A percentile compares a stretch with the other conserved stretches of the same genome.
These are phyloP conservation scores for Neolamprologus tretocephalus DNA, from an alignment of 2,113 vertebrate genomes.

Conservation along the genomic window DNA sequence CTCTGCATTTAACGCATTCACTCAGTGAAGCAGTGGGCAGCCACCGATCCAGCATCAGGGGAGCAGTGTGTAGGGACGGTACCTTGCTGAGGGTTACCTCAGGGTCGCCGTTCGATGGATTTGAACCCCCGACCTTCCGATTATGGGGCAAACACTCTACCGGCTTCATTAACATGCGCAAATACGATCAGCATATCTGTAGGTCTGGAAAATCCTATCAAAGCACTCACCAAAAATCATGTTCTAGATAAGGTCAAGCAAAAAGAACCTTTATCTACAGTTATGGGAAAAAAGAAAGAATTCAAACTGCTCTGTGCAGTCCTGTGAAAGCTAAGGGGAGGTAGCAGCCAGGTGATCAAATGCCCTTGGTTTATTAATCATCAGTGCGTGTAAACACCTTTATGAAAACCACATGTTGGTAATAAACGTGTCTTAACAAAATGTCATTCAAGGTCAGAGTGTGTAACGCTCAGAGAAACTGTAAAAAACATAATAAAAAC, in stretches of 20 bases:
- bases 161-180: background rate
- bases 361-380: background rate
- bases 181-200: background rate
- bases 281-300: background rate
- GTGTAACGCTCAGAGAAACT: background rate
- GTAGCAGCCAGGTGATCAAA: background rate
- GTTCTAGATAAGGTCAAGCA: background rate
- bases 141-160: rapidly evolving
- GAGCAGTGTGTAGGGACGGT: background rate
- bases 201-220: background rate
- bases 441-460: background rate
- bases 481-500: background rate
- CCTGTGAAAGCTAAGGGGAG: background rate
- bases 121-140: rapidly evolving
- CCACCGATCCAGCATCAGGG: background rate
- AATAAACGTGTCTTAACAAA: background rate
- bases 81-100: background rate
- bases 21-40: background rate
- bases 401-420: background rate
- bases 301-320: background rate
- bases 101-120: background rate
- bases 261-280: background rate
- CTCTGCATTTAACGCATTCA: rapidly evolving
- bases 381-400: background rate
- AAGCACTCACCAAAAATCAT: background rate